Evolutionary conservation across 1,140 invertebrate genomes (phyloP), one percentile per base, ranked within the genome.

Genomic region (Caenorhabditis remanei): DNA sequence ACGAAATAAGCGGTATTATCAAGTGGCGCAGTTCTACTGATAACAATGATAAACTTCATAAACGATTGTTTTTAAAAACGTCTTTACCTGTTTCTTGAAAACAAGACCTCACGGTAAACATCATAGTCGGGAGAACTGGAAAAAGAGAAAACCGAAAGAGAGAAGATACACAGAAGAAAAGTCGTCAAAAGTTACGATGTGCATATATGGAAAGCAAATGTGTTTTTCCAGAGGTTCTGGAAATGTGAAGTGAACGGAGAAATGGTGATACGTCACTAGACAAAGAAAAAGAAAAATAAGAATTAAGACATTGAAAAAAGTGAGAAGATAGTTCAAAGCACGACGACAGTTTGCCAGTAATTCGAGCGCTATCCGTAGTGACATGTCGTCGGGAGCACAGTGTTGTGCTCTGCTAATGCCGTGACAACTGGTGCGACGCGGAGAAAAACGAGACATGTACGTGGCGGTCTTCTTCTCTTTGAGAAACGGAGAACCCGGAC

Each of bases 371-470:
- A 48, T 53, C 53, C 71, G 71, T 79, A 79, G 71, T 79, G 71
- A 53, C 71, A 79, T 79, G 71, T 79, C 46, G 71, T 53, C 46
- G 46, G 46, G 71, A 79, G 71, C 71, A 79, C 71, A 79, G 46
- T 79, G 71, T 79, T 79, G 71, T 79, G 71, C 71, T 19, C 67
- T n/a, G 71, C 71, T 79, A 79, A 79, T 79, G 71, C 71, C 71
- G 71, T 79, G 71, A 79, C 71, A 79, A 79, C 71, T 79, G 71
- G 71, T 79, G 71, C 71, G 46, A 79, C 71, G 71, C 71, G 71
- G 71, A 79, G 71, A 79, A 79, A 79, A 79, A 79, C 71, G 71
- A 79, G 71, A 79, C 71, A 79, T 79, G 71, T 79, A 79, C 71
- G 71, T 79, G 71, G 71, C 71, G 71, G 71, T 79, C 71, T 24